Percentiles rank a stretch among this genome's conserved stretches.
phyloP scores from a whole-genome alignment of 2,113 vertebrate species.

The Rhynchomys soricoides region DNA sequence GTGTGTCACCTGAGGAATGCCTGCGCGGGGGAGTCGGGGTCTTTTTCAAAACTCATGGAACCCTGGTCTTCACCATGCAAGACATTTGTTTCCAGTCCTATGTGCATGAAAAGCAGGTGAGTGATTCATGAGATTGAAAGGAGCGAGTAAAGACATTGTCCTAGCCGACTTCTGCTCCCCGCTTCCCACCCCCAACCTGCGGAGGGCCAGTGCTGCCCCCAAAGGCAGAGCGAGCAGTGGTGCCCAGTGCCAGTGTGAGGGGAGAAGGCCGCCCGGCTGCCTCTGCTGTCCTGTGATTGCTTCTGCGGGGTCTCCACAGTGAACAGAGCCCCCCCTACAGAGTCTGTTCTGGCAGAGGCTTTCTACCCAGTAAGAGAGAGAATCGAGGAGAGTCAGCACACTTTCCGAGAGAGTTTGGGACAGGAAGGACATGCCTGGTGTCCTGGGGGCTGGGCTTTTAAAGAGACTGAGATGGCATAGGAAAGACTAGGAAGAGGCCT shows the following conservation, averaged over 20 bases:
- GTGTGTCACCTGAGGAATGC: slow-evolving; percentile 44
- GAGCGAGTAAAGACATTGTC: neutral
- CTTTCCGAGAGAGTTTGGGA: neutral
- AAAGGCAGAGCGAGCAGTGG: no score
- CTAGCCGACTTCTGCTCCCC: rapidly evolving
- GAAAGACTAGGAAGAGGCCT: neutral
- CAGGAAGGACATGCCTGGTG: neutral
- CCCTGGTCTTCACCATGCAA: slow-evolving; percentile 42
- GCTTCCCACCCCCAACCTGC: no score
- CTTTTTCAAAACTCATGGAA: slow-evolving; percentile 18
- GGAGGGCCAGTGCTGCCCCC: rapidly evolving
- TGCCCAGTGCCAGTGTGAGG: neutral
- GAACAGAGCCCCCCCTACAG: neutral
- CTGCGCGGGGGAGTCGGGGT: slow-evolving; percentile 46
- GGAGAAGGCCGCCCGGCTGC: neutral
- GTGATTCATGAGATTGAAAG: neutral
- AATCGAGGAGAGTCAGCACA: neutral
- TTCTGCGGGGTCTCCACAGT: neutral
- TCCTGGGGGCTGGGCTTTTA: neutral
- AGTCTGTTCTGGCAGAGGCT: neutral
- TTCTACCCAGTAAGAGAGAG: neutral
- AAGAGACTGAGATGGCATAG: neutral
- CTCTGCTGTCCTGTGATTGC: neutral
- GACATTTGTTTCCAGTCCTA: slow-evolving; percentile 25
- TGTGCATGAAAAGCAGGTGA: slow-evolving; percentile 49